Evolutionary conservation across 2,113 vertebrate genomes (phyloP).

Genomic region (Myotis brandtii): DNA sequence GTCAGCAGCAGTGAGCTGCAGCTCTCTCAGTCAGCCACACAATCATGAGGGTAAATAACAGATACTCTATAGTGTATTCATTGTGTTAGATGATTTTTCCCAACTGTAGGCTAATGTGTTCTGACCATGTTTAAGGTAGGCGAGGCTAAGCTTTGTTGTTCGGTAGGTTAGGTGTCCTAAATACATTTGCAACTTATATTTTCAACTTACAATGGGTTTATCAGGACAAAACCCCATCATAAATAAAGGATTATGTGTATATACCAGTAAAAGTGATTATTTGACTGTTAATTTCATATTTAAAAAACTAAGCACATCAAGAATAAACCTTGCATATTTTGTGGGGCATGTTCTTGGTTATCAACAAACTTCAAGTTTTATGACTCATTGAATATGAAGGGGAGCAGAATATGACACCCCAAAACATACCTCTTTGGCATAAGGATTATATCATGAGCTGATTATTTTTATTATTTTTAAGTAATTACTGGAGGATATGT

Average conservation of each 20-base stretch:
- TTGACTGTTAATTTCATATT: neutral
- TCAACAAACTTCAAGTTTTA: neutral
- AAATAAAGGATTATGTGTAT: neutral
- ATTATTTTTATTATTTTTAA: neutral
- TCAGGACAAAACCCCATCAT: neutral
- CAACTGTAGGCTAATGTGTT: neutral
- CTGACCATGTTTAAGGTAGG: neutral
- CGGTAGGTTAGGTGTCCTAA: neutral
- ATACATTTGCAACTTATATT: neutral
- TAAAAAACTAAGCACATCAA: neutral
- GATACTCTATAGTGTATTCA: neutral
- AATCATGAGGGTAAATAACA: neutral
- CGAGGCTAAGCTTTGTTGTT: neutral
- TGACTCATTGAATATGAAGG: neutral
- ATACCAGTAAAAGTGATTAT: neutral
- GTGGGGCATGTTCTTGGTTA: neutral
- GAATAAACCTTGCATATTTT: neutral
- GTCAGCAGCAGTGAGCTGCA: neutral
- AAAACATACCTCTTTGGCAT: neutral
- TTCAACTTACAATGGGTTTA: neutral
- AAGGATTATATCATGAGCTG: neutral
- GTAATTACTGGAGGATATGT: neutral
- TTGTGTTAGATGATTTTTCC: neutral
- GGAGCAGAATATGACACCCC: neutral
- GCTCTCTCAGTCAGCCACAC: neutral